Evolutionary conservation across 2,888 invertebrate species (phyloP), one percentile per base, ranked within the genome.

Genomic region (Meteorus cinctellus): DNA sequence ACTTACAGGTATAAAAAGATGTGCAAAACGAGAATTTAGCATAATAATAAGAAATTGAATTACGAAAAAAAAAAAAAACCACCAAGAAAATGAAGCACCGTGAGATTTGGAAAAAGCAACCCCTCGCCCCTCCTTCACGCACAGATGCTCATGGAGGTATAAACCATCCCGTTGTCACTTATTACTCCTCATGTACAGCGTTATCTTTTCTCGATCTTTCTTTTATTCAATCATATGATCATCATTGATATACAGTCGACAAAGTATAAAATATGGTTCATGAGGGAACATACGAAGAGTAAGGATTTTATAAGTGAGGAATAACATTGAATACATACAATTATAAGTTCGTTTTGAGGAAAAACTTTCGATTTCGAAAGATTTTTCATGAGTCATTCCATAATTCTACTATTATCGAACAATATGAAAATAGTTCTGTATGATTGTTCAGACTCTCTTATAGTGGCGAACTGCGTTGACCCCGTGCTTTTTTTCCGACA

Each of bases 101-200:
- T 24, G 24, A 24, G 24, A 24, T 24, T 24, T 81, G 81, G 79
- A 63, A 73, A 75, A 77, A 0, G 34, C 5, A 2, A 6, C 34
- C 34, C 34, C 34, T 8, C 34, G 34, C 2, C 34, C 2, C 34
- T 34, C 34, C 24, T 24, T 24, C 24, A 24, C 24, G 24, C 1
- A 24, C 24, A 24, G 1, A 24, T 1, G 24, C 24, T 24, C 24
- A 24, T 1, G 24, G 24, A 24, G 24, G 24, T 24, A 24, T 24
- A 24, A 24, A 24, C 24, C 24, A 24, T 24, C 24, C 1, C 24
- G 24, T 24, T 24, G 0, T 24, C 24, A 24, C 24, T 24, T 24
- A 24, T 24, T 24, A 34, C 8, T 82, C 83, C 83, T 85, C 79
- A 86, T 89, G 88, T 89, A 89, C 87, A 89, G 89, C 88, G 88